These are phyloP conservation scores for Austrofundulus limnaeus DNA, from an alignment of 2,113 vertebrate species.

Conservation along the genomic window DNA sequence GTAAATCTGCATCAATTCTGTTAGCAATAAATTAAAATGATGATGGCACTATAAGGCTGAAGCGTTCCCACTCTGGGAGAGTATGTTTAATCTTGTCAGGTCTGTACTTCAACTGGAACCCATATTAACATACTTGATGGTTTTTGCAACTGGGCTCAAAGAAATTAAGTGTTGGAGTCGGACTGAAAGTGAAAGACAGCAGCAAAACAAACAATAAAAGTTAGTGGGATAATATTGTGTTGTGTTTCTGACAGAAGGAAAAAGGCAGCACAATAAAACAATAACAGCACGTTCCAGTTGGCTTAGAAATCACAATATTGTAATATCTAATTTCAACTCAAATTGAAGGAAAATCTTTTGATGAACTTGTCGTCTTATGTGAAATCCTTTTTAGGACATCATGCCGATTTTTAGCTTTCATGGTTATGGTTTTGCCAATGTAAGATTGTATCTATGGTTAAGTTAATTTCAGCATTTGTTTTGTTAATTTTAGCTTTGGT, in stretches of 20 bases:
- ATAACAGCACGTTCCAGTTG: constrained; percentile 49
- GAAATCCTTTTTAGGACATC: constrained; percentile 38
- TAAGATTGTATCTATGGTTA: too few species aligned
- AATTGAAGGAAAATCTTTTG: constrained; percentile 36
- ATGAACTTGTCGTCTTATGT: constrained; percentile 29
- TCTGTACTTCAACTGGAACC: too few species aligned
- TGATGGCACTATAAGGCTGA: neutral
- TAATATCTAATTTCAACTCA: constrained; percentile 32
- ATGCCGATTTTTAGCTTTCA: too few species aligned
- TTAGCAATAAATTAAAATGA: neutral
- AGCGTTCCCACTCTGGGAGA: neutral
- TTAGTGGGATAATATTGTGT: constrained; percentile 3
- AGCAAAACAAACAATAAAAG: neutral
- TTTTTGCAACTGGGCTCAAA: too few species aligned
- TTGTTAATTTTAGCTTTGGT: too few species aligned
- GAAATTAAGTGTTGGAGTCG: neutral
- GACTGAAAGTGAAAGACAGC: neutral
- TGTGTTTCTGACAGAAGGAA: constrained; percentile 1
- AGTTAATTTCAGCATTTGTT: too few species aligned
- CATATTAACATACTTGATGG: too few species aligned
- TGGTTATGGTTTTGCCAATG: too few species aligned
- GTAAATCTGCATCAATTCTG: neutral
- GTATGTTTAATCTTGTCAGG: too few species aligned
- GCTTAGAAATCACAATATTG: constrained; percentile 36
- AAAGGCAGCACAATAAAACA: constrained; percentile 31